Evolutionary conservation across 2,113 vertebrate genomes (phyloP).

Genomic region (Corydoras maculifer): DNA sequence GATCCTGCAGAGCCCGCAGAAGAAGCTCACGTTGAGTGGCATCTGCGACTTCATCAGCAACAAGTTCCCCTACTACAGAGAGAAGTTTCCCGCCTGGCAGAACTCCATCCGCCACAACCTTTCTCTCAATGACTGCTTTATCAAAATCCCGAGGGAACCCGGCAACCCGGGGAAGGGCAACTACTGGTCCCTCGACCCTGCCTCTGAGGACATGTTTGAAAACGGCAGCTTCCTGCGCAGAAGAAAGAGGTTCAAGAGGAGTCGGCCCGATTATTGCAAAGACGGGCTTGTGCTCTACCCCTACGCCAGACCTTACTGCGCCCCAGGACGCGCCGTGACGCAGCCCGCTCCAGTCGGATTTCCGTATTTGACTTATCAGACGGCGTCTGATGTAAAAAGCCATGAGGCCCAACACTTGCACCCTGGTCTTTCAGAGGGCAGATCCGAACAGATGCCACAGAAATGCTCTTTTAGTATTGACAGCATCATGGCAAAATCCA

Average conservation of each 20-base stretch:
- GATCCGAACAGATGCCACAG: conserved; percentile 35
- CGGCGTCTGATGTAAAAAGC: conserved; percentile 40
- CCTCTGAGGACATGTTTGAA: conserved; percentile 87
- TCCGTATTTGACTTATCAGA: conserved; percentile 51
- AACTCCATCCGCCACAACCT: no score
- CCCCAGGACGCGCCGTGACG: conserved; percentile 50
- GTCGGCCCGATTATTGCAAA: conserved; percentile 55
- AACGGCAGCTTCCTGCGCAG: conserved; percentile 84
- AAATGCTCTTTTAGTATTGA: conserved; percentile 76
- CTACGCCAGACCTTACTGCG: conserved; percentile 59
- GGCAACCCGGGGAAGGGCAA: conserved; percentile 93
- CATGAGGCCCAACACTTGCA: conserved; percentile 43
- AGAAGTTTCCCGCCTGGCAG: conserved; percentile 72
- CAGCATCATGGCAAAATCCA: conserved; percentile 67
- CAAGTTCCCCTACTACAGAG: conserved; percentile 82
- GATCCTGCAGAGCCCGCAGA: conserved; percentile 79
- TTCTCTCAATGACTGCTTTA: conserved; percentile 86
- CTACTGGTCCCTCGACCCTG: conserved; percentile 89
- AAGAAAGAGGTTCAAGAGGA: conserved; percentile 85
- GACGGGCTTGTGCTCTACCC: conserved; percentile 64
- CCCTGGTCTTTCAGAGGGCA: conserved; percentile 18
- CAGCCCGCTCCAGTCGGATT: conserved; percentile 53
- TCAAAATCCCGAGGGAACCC: conserved; percentile 90
- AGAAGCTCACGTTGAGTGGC: conserved; percentile 80
- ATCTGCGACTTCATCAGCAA: conserved; percentile 89